These are phyloP conservation scores for Habroteleia sp. DNA, from an alignment of 2,888 invertebrate species.

Conservation along the genomic window DNA sequence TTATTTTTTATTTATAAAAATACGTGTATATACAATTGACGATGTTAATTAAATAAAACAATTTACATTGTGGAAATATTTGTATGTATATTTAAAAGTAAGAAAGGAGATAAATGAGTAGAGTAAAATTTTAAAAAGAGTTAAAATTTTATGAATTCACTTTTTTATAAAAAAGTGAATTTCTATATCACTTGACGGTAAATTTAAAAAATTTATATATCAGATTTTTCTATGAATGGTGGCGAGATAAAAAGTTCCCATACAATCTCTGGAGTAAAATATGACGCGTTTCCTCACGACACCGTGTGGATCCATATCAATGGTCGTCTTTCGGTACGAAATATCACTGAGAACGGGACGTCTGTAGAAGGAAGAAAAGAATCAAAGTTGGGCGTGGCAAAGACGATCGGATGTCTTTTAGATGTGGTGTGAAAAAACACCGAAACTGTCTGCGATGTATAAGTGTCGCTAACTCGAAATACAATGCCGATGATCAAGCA, in stretches of 20 bases:
- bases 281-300: constrained; percentile 40
- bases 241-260: constrained; percentile 45
- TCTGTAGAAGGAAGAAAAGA: constrained; percentile 48
- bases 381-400: constrained; percentile 61
- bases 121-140: too few relatives aligned
- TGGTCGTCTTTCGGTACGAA: constrained; percentile 43
- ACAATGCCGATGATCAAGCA: constrained; percentile 48
- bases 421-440: constrained; percentile 50
- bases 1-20: too few relatives aligned
- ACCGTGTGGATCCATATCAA: constrained; percentile 46
- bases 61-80: too few relatives aligned
- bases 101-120: too few relatives aligned
- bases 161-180: too few relatives aligned
- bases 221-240: too few relatives aligned
- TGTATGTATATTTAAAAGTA: too few relatives aligned
- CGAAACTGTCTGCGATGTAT: constrained; percentile 29
- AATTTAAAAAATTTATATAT: too few relatives aligned
- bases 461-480: constrained; percentile 40
- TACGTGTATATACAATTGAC: too few relatives aligned
- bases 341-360: constrained; percentile 42
- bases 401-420: constrained; percentile 52
- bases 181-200: too few relatives aligned
- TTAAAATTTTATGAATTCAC: too few relatives aligned
- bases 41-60: too few relatives aligned
- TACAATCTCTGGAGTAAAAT: constrained; percentile 35